Percentiles rank a stretch among this genome's conserved stretches.
phyloP scores from a whole-genome alignment of 2,888 invertebrate species.

The Flabesymbios commensalis region DNA sequence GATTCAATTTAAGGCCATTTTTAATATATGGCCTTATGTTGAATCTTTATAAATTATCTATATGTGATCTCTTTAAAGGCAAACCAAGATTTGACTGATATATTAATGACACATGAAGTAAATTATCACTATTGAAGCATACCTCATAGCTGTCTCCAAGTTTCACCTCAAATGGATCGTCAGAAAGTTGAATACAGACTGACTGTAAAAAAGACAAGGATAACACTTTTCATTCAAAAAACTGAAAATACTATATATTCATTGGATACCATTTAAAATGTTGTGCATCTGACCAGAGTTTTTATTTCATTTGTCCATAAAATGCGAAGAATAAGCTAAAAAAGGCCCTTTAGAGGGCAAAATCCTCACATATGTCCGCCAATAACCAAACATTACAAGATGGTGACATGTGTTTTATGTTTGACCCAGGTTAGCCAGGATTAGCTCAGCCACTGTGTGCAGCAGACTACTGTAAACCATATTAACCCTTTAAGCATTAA shows the following conservation, averaged over 20 bases:
- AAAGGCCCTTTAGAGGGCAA: background rate
- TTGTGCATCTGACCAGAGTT: background rate
- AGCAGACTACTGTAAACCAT: no score
- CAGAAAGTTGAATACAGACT: constrained; percentile 88
- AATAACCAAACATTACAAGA: no score
- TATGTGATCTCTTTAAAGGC: background rate
- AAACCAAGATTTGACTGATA: background rate
- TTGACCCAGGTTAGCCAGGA: no score
- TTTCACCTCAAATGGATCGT: constrained; percentile 98
- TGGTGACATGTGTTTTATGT: no score
- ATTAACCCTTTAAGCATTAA: no score
- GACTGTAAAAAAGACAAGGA: constrained; percentile 65
- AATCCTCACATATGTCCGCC: no score
- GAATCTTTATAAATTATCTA: background rate
- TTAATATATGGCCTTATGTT: background rate
- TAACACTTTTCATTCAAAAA: background rate
- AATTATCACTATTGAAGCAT: background rate
- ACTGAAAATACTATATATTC: background rate
- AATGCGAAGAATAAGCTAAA: background rate
- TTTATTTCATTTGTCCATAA: background rate
- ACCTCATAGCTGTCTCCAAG: constrained; percentile 90
- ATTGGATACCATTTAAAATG: background rate
- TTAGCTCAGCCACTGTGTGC: no score
- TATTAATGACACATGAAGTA: background rate
- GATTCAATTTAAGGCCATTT: background rate